phyloP scores from a whole-genome alignment of 1,140 invertebrate genomes.

The Magallana angulata region DNA sequence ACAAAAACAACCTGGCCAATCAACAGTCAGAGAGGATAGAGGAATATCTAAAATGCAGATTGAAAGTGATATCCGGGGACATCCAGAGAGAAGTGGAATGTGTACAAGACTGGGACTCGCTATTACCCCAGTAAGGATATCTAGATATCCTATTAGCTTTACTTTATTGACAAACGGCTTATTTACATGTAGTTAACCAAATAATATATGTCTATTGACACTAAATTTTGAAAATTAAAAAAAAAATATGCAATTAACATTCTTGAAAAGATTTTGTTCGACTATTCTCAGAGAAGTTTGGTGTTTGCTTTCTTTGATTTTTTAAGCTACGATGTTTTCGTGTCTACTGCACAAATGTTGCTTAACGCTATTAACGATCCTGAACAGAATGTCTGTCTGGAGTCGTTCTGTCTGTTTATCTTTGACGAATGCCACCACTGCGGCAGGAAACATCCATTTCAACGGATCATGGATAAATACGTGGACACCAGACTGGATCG shows the following conservation, averaged over 20 bases:
- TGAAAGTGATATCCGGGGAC: conserved; percentile 55
- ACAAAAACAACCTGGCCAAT: conserved; percentile 12
- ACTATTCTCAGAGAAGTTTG: too few species aligned
- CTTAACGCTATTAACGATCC: conserved; percentile 68
- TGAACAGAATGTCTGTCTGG: conserved; percentile 50
- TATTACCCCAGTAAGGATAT: background rate
- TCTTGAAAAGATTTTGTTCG: too few species aligned
- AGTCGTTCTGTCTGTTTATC: conserved; percentile 70
- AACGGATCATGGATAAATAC: conserved; percentile 73
- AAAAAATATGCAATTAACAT: too few species aligned
- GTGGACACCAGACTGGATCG: conserved; percentile 64
- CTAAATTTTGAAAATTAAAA: too few species aligned
- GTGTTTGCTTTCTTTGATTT: background rate
- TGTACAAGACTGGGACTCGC: background rate
- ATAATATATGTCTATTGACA: too few species aligned
- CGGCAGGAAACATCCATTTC: conserved; percentile 73
- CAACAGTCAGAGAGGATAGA: conserved; percentile 57
- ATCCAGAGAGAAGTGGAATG: conserved; percentile 43
- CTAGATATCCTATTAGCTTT: too few species aligned
- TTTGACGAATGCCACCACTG: conserved; percentile 79
- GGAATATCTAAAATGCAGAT: conserved; percentile 58
- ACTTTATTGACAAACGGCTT: too few species aligned
- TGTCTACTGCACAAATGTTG: conserved; percentile 76
- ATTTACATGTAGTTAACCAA: too few species aligned
- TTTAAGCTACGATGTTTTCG: conserved; percentile 58